phyloP scores from a whole-genome alignment of 2,797 vertebrate genomes.

The Odontamblyopus lacepedii region DNA sequence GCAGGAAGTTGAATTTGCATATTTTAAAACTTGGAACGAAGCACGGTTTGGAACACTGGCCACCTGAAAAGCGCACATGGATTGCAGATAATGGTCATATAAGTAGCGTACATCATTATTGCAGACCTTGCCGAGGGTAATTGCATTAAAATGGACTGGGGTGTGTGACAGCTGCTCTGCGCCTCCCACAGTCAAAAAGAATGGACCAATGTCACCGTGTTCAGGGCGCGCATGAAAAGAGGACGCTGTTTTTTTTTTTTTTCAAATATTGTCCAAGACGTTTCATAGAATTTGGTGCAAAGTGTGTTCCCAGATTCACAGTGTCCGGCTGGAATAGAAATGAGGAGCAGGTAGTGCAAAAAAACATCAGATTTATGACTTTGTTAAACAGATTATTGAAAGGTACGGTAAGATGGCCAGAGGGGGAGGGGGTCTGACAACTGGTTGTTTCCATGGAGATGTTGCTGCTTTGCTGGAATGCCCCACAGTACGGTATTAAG shows the following conservation, averaged over 20 bases:
- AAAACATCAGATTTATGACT: no score
- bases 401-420: no score
- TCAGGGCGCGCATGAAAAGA: neutral
- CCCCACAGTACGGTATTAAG: no score
- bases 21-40: neutral
- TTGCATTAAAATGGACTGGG: slow-evolving; percentile 38
- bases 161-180: slow-evolving; percentile 27
- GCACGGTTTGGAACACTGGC: slow-evolving; percentile 17
- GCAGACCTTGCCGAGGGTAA: slow-evolving; percentile 47
- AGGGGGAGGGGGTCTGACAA: no score
- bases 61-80: slow-evolving; percentile 15
- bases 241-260: neutral
- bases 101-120: slow-evolving; percentile 41
- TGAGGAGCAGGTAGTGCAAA: neutral
- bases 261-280: neutral
- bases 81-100: slow-evolving; percentile 43
- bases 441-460: no score
- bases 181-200: slow-evolving; percentile 15
- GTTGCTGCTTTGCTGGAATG: no score
- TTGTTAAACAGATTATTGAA: no score
- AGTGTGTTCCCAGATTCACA: neutral
- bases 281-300: neutral
- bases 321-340: neutral
- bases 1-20: no score
- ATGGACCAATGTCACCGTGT: slow-evolving; percentile 12